phyloP scores from a whole-genome alignment of 2,113 vertebrate genomes.

The Salvator merianae region DNA sequence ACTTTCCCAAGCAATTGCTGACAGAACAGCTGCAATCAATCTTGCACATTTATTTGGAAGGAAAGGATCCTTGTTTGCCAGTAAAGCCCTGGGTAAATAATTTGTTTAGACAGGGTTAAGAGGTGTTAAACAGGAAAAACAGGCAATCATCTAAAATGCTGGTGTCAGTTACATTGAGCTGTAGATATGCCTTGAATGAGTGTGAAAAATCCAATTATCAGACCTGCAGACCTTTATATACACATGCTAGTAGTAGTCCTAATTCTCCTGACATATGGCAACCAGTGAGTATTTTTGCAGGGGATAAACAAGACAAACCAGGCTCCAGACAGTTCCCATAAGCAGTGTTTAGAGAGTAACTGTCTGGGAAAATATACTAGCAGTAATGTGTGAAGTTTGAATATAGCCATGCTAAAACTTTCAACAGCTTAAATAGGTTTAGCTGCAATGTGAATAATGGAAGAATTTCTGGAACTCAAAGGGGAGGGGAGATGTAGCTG shows the following conservation, averaged over 20 bases:
- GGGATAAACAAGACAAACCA: not conserved
- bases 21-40: constrained; percentile 36
- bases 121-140: constrained; percentile 52
- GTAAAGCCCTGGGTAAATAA: constrained; percentile 54
- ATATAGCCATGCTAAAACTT: not conserved
- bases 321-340: not conserved
- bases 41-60: constrained; percentile 32
- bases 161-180: constrained; percentile 1
- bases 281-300: constrained; percentile 14
- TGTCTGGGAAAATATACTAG: not conserved
- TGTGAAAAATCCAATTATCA: not conserved
- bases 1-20: constrained; percentile 39
- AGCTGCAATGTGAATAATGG: not conserved
- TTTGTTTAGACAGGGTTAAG: constrained; percentile 50
- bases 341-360: not conserved
- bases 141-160: constrained; percentile 22
- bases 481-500: no score
- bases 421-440: not conserved
- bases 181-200: fast-evolving
- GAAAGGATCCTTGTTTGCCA: constrained; percentile 55
- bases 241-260: constrained; percentile 7
- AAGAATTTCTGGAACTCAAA: not conserved
- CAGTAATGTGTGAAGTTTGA: not conserved
- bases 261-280: constrained; percentile 11
- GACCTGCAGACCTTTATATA: not conserved